Percentiles rank a stretch among this genome's conserved stretches.
Conservation (phyloP, 2,888 invertebrate species). For the Noctua comes region DNA sequence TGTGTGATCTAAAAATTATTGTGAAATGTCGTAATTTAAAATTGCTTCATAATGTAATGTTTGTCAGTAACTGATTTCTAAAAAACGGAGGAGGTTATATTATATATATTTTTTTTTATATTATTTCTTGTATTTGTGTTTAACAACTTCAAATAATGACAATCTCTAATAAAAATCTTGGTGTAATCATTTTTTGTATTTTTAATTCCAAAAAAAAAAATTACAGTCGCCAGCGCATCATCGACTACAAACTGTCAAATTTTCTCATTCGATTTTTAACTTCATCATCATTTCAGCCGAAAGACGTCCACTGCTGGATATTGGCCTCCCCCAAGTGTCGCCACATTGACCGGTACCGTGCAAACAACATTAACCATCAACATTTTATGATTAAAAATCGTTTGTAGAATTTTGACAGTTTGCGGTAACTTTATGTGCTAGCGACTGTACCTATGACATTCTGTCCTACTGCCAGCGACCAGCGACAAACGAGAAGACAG, state of each 20-base stretch:
- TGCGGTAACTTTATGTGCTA: too few relatives aligned
- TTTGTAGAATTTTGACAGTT: too few relatives aligned
- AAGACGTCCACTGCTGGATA: too few relatives aligned
- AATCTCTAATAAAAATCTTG: constrained; percentile 36
- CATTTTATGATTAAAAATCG: too few relatives aligned
- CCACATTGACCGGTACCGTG: too few relatives aligned
- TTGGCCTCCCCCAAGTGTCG: too few relatives aligned
- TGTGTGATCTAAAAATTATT: constrained; percentile 20
- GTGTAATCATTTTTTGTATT: constrained; percentile 10
- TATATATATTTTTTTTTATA: too few relatives aligned
- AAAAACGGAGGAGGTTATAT: background rate
- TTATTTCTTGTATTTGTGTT: constrained; percentile 4
- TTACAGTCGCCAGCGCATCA: too few relatives aligned
- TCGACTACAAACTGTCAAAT: too few relatives aligned
- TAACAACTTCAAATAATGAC: constrained; percentile 18
- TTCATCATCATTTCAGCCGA: too few relatives aligned
- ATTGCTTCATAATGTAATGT: constrained; percentile 5
- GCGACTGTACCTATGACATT: background rate
- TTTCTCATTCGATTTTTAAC: too few relatives aligned
- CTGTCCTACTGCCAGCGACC: background rate
- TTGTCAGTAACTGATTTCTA: background rate
- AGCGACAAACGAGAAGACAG: background rate
- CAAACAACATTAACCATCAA: too few relatives aligned
- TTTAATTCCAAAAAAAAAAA: background rate
- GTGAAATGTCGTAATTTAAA: constrained; percentile 9